These are phyloP conservation scores for Ardeotis arabs DNA, from an alignment of 2,113 vertebrate genomes.

Conservation along the genomic window DNA sequence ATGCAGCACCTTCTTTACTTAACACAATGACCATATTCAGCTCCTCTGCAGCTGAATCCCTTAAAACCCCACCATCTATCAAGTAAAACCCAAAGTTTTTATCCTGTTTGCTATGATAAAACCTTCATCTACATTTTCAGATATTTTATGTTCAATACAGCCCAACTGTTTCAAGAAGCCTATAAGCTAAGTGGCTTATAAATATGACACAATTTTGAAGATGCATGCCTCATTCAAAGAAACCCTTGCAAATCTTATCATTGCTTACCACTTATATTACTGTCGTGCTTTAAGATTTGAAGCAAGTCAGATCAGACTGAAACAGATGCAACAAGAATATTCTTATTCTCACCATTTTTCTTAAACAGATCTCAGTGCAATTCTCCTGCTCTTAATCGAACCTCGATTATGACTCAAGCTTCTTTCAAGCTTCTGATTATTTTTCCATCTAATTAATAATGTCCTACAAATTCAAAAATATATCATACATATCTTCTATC, in stretches of 20 bases:
- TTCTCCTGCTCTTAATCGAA: neutral
- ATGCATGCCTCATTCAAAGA: neutral
- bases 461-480: neutral
- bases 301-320: neutral
- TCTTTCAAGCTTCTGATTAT: neutral
- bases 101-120: neutral
- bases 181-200: neutral
- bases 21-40: neutral
- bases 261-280: neutral
- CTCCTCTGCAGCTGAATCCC: neutral
- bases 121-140: neutral
- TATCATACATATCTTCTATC: neutral
- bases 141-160: neutral
- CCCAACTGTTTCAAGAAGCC: neutral
- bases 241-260: neutral
- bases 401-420: neutral
- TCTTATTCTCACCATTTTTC: neutral
- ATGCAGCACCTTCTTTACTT: neutral
- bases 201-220: neutral
- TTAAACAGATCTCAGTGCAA: neutral
- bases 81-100: neutral
- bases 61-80: neutral
- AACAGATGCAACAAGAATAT: neutral
- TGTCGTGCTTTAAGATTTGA: neutral
- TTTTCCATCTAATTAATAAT: neutral